Base-by-base conservation (phyloP, 2,113 vertebrate species). In the Meles meles region DNA sequence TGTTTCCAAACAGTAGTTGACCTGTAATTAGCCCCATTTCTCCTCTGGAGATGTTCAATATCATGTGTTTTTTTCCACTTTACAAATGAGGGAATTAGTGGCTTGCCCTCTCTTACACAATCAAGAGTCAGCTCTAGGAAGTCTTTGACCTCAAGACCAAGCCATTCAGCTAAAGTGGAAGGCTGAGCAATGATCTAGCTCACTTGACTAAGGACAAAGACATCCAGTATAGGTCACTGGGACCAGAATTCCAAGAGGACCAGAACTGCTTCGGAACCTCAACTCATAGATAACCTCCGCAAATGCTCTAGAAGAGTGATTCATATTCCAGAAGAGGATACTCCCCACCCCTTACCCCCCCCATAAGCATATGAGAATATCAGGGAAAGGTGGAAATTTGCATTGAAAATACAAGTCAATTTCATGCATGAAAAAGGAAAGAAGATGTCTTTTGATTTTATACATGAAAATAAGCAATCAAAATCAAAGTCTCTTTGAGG, bases 111-210 rank as follows among this genome's bases (percentile, higher is more conserved):
- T 27, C 63, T 96, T 93, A 87, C 77, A 94, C 76, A 94, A 88
- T 84, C 81, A 57, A 94, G 96, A 94, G 69, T 83, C 80, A 81
- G 27, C 67, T 84, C 25, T 25, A 69, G 34, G 52, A 97, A 88
- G 65, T 82, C 96, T 96, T 96, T 97, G 94, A 96, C 88, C 94
- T 47, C 49, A n/a, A 72, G 72, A 93, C 65, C 72, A 96, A 83
- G 86, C 34, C 55, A 76, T 74, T 93, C 79, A 92, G 86, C 47
- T 87, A 7, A 82, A 79, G 72, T 91, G 72, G 52, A 89, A 81
- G 47, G 49, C 44, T 93, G 82, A 84, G 95, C 88, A 96, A 97
- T 6, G 1, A 23, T 65, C 18, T 71, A 13, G 74, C 23, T 96
- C 42, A 39, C 47, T 63, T 52, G 42, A 7, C 44, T 39, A 37